Conservation (phyloP, 2,797 vertebrate species). For the Peromyscus nudipes region DNA sequence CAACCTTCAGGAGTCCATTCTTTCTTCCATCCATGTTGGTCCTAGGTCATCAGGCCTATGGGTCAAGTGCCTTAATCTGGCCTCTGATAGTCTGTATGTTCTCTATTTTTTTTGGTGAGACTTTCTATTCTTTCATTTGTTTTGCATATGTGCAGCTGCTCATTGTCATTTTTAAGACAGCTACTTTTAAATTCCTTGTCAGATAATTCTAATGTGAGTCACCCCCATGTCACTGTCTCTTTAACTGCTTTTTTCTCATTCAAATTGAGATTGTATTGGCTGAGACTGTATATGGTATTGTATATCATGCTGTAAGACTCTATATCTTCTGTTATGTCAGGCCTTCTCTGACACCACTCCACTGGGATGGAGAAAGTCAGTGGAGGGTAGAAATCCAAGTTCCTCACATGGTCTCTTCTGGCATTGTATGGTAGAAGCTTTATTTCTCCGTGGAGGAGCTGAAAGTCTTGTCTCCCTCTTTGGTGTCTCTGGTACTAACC, state of each 20-base stretch:
- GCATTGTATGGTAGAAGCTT: not conserved
- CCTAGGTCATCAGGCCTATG: not conserved
- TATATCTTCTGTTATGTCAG: not conserved
- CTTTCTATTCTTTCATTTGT: slow-evolving; percentile 1
- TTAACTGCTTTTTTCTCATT: slow-evolving; percentile 13
- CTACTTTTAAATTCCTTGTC: slow-evolving; percentile 25
- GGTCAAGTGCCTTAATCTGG: not conserved
- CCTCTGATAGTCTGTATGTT: not conserved
- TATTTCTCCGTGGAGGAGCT: not conserved
- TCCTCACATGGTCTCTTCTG: not conserved
- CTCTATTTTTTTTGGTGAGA: not conserved
- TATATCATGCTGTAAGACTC: not conserved
- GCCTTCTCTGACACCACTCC: not conserved
- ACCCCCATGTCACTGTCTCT: slow-evolving; percentile 7
- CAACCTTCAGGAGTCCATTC: not conserved
- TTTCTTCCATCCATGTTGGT: not conserved
- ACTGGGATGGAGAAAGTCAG: not conserved
- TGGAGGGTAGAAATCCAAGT: not conserved
- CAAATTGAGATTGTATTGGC: slow-evolving; percentile 5
- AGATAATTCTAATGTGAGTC: slow-evolving; percentile 54
- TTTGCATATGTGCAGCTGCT: not conserved
- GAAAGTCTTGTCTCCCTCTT: not conserved
- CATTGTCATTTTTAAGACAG: not conserved
- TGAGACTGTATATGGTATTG: not conserved
- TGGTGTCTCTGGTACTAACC: not conserved